Evolutionary conservation across 2,797 vertebrate species (phyloP), one percentile per base, ranked within the genome.

Genomic region (Argyrosomus regius): DNA sequence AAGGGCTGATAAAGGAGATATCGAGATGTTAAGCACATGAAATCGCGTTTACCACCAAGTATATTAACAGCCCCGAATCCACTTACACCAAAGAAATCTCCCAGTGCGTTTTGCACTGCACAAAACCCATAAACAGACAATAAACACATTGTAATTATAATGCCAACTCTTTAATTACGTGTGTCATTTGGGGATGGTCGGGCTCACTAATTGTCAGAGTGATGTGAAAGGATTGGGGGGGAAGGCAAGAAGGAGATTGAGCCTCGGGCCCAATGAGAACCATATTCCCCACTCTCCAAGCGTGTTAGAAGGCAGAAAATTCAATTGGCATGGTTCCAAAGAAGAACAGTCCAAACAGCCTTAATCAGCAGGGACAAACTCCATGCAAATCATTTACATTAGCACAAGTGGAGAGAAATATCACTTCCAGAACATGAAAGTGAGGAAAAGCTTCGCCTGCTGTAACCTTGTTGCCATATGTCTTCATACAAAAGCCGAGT

Each of bases 61-160:
- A 77, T 78, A 88, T 91, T 85, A 91, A 75, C 76, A 84, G 85
- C 75, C 75, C 62, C 67, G 56, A 81, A 92, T 90, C 86, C 88
- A 87, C 87, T 93, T 90, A 93, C 84, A 90, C 83, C 75, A 90
- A 85, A 86, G 76, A 84, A 78, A 64, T 85, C 85, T 91, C 84
- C 73, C 77, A 70, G 76, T 64, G 86, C 66, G 22, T 87, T 80
- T 68, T 85, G 82, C 86, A 68, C 77, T 28, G 72, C 85, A 75
- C 80, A 77, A 70, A 88, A 86, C 71, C 86, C 68, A 92, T 86
- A 94, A 93, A 94, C 92, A 91, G 85, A 83, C 84, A 90, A 93
- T 89, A 90, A 92, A 91, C 89, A 91, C 80, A 76, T 92, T 90
- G 90, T 90, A 93, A 92, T 93, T 93, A 91, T 81, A 91, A 93